Base-by-base conservation (phyloP, 2,113 vertebrate genomes). In the Carassius auratus region DNA sequence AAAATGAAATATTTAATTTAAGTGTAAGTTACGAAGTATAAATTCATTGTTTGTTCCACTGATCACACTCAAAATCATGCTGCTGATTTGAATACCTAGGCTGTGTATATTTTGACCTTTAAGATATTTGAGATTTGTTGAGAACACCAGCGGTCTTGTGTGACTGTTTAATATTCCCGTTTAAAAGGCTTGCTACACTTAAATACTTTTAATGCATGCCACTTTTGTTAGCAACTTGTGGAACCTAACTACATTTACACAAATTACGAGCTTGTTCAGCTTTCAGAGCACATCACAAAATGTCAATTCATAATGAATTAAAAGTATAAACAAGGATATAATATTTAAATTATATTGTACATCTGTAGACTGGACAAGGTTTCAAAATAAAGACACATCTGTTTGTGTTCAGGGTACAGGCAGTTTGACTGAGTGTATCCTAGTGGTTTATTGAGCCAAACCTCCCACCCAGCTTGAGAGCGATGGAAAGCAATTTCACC, bases 381-480 rank as follows among this genome's bases (percentile, higher is more conserved):
- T 5, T n/a, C 12, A 48, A 76, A 76, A 81, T 21, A 69, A 69
- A 68, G 45, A 21, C 62, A 69, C 45, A 52, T 52, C 26, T 55
- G 61, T 52, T 52, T 19, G 61, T 48, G 23, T 81, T 81, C 45
- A 38, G 81, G 68, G 30, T 59, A 83, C 81, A 59, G 81, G 14
- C 68, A 57, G 50, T 36, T 73, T 73, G 81, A 59, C 66, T 59
- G 30, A 83, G 81, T 73, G 33, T 59, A 83, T 83, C 66, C 42
- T 42, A 73, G 81, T 42, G 81, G 48, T 59, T 83, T 83, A 83
- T 83, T 59, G 81, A 83, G 50, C 68, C 68, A 83, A 55, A 38
- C 50, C 50, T 83, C 81, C 68, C 81, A 59, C 68, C 81, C 19
- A 83, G 68, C 68, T 83, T 71, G 81, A 83, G 81, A 83, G 81